phyloP scores from a whole-genome alignment of 2,888 invertebrate genomes.

The Acleris emargana region DNA sequence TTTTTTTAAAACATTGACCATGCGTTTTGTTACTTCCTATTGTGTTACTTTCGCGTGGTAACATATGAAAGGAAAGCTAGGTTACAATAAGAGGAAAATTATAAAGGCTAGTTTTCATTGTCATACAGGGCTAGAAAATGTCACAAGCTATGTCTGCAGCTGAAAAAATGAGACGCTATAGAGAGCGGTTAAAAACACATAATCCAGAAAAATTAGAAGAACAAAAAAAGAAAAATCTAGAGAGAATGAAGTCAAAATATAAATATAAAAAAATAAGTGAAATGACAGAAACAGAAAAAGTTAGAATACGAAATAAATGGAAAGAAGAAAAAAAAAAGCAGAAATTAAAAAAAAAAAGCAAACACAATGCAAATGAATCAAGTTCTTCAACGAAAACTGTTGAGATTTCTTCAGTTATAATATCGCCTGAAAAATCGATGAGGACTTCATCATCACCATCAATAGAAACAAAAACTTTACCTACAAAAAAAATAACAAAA shows the following conservation, averaged over 20 bases:
- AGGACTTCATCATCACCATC: slow-evolving; percentile 2
- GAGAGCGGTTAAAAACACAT: no score
- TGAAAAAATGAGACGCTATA: no score
- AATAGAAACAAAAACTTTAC: slow-evolving; percentile 8
- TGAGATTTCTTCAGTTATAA: not conserved
- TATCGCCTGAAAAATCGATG: slow-evolving; percentile 3
- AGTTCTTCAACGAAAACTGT: slow-evolving; percentile 6
- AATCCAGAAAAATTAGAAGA: no score
- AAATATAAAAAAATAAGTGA: slow-evolving; percentile 24
- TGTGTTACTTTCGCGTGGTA: slow-evolving; percentile 21
- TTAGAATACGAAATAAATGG: slow-evolving; percentile 11
- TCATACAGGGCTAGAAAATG: slow-evolving; percentile 10
- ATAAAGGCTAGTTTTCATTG: slow-evolving; percentile 20
- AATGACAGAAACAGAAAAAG: slow-evolving; percentile 20
- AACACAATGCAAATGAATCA: slow-evolving; percentile 1
- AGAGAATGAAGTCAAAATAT: no score
- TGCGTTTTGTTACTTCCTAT: slow-evolving; percentile 12
- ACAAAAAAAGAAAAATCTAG: no score
- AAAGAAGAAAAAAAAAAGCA: slow-evolving; percentile 15
- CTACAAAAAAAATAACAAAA: slow-evolving; percentile 6
- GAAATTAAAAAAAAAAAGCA: not conserved
- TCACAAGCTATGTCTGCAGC: not conserved
- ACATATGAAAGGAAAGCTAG: slow-evolving; percentile 11
- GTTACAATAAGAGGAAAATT: slow-evolving; percentile 17
- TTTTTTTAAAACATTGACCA: slow-evolving; percentile 7